Conservation (phyloP, 2,113 vertebrate genomes). For the Holacanthus passer region DNA sequence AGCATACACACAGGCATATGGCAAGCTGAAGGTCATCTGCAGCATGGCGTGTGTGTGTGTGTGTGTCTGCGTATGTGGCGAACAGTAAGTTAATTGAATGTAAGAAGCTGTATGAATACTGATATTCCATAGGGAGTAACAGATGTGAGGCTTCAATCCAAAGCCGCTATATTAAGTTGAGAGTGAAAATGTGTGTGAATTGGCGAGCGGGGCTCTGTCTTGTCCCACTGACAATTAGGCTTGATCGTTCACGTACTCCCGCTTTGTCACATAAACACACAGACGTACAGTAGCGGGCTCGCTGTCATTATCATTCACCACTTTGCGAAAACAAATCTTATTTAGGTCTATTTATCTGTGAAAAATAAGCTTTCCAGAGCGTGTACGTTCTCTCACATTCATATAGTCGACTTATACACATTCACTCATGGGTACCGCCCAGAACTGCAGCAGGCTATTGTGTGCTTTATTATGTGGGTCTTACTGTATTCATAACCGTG, state of each 20-base stretch:
- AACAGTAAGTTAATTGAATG: conserved; percentile 61
- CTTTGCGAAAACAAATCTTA: neutral
- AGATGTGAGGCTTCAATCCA: conserved; percentile 50
- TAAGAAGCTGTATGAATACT: conserved; percentile 66
- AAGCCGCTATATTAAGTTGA: conserved; percentile 37
- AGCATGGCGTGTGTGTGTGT: conserved; percentile 27
- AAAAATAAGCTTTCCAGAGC: neutral
- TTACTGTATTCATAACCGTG: neutral
- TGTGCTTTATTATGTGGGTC: neutral
- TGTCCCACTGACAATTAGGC: conserved; percentile 25
- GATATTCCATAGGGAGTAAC: conserved; percentile 46
- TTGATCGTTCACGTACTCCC: neutral
- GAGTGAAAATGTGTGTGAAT: conserved; percentile 42
- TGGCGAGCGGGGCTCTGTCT: neutral
- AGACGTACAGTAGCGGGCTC: neutral
- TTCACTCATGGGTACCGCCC: neutral
- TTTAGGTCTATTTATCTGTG: neutral
- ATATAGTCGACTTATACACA: neutral
- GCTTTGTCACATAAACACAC: neutral
- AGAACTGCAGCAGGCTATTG: neutral
- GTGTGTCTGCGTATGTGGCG: conserved; percentile 11
- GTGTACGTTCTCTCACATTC: neutral
- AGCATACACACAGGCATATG: conserved; percentile 60
- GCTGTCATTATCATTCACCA: neutral
- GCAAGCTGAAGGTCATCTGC: conserved; percentile 61